These are phyloP conservation scores for Tachuris rubrigastra DNA, from an alignment of 2,113 vertebrate genomes.

Conservation along the genomic window DNA sequence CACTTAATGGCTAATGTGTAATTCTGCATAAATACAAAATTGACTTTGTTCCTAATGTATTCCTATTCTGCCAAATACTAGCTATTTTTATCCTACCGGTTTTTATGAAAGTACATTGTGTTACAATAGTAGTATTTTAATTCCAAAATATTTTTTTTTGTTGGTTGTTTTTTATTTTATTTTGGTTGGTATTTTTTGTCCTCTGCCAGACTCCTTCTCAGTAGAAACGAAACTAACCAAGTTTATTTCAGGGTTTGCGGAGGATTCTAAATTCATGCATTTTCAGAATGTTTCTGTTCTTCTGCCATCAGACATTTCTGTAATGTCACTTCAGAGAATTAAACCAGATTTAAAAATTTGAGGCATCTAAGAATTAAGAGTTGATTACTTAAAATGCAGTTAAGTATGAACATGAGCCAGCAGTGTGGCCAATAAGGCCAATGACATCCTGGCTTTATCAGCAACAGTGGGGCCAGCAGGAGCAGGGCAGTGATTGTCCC, in stretches of 20 bases:
- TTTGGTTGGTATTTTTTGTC: neutral
- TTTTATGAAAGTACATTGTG: neutral
- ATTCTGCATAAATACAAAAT: neutral
- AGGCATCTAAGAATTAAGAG: neutral
- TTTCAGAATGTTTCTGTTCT: neutral
- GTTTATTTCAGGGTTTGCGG: neutral
- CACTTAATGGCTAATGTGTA: neutral
- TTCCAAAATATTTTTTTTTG: neutral
- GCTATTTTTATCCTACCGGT: neutral
- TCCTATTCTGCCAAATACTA: neutral
- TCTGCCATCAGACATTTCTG: neutral
- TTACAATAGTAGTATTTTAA: neutral
- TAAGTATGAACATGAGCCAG: neutral
- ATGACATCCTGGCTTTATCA: neutral
- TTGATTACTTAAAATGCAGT: neutral
- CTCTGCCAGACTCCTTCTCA: neutral
- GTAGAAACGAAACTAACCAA: neutral
- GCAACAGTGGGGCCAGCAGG: neutral
- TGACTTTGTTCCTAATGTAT: neutral
- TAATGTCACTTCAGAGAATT: neutral
- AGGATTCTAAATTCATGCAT: neutral
- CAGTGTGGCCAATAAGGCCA: neutral
- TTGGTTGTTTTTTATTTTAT: neutral
- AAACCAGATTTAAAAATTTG: neutral
- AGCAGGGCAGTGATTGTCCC: neutral